Evolutionary conservation across 2,113 vertebrate species (phyloP).

Genomic region (Recurvirostra avosetta): DNA sequence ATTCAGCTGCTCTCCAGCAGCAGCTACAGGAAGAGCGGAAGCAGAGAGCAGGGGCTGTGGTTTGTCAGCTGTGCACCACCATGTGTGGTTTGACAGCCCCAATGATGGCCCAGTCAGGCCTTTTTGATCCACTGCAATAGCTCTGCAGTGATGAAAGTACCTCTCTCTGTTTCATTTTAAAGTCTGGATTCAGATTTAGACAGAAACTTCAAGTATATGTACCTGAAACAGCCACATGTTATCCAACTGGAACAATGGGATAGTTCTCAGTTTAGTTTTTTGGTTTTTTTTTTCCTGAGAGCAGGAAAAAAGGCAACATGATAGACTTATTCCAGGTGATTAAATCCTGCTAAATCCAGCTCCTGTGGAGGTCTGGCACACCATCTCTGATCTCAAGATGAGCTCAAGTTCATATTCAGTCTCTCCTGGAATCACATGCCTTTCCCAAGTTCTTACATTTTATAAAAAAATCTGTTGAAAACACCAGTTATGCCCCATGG

Average conservation of each 20-base stretch:
- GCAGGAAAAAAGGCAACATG: background rate
- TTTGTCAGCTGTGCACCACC: background rate
- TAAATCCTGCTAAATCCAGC: background rate
- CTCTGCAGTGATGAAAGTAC: background rate
- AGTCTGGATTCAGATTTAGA: background rate
- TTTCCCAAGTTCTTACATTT: background rate
- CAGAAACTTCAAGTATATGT: background rate
- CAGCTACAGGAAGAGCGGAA: background rate
- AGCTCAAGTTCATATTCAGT: background rate
- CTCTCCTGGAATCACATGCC: background rate
- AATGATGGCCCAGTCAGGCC: too few species aligned
- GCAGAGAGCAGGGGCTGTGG: accelerated
- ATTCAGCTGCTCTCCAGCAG: background rate
- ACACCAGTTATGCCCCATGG: background rate
- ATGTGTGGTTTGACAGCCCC: accelerated
- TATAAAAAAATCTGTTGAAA: background rate
- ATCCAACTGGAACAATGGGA: background rate
- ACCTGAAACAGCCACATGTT: background rate
- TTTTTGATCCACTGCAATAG: accelerated
- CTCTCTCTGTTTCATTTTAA: background rate
- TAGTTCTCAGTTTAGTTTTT: background rate
- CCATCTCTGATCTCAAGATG: background rate
- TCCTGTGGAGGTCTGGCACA: background rate
- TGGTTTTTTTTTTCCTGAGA: background rate
- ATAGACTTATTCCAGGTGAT: background rate